Conservation (phyloP, 1,140 invertebrate species). For the Cyrtorhinus lividipennis region DNA sequence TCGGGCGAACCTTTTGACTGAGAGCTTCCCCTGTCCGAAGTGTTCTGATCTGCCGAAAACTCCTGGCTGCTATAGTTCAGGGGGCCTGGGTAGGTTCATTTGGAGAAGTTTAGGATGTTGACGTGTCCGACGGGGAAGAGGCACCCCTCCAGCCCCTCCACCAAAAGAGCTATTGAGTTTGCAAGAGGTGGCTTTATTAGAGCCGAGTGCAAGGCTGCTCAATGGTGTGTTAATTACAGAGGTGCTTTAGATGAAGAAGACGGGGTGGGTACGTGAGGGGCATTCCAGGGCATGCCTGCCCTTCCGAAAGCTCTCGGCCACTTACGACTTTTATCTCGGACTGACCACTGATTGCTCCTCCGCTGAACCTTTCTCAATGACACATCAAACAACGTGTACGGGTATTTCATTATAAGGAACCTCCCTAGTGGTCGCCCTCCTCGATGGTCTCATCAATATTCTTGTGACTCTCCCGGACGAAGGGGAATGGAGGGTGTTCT, state of each 20-base stretch:
- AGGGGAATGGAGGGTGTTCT: too few relatives aligned
- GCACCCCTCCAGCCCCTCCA: background rate
- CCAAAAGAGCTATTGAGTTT: background rate
- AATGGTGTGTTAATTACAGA: constrained; percentile 11
- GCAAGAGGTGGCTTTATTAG: constrained; percentile 12
- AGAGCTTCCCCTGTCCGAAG: background rate
- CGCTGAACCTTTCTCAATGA: background rate
- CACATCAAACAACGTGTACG: constrained; percentile 1
- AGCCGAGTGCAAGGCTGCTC: constrained; percentile 6
- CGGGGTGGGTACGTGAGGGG: constrained; percentile 6
- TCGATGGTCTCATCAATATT: background rate
- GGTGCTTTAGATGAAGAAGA: background rate
- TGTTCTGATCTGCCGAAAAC: background rate
- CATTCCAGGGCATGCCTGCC: background rate
- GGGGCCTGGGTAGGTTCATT: background rate
- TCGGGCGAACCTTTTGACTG: background rate
- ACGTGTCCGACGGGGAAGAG: background rate
- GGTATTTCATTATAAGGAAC: background rate
- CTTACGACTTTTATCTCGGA: background rate
- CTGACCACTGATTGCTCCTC: background rate
- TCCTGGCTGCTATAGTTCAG: background rate
- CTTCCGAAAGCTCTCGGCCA: background rate
- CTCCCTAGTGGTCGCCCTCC: background rate
- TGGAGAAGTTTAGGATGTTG: background rate
- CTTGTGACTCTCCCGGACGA: background rate